These are phyloP conservation scores for Triplophysa rosa DNA, from an alignment of 2,113 vertebrate genomes.

Conservation along the genomic window DNA sequence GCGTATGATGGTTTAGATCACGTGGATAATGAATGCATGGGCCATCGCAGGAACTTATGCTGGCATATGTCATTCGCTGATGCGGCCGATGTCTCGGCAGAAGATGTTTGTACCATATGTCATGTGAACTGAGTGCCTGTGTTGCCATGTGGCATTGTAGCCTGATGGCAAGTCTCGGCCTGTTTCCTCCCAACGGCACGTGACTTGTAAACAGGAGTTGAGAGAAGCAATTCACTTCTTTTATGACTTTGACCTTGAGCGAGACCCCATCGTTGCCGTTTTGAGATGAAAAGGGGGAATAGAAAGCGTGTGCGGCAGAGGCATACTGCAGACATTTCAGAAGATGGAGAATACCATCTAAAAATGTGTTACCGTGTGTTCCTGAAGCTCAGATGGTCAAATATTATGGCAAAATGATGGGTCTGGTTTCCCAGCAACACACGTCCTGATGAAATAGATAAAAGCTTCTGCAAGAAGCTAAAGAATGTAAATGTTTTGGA, in stretches of 20 bases:
- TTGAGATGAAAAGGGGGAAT: neutral
- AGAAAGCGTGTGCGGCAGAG: too few species aligned
- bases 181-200: slow-evolving; percentile 12
- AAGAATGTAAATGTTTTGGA: too few species aligned
- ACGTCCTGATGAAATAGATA: too few species aligned
- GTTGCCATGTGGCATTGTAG: slow-evolving; percentile 9
- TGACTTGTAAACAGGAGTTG: slow-evolving; percentile 25
- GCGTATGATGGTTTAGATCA: neutral
- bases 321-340: too few species aligned
- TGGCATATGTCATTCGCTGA: slow-evolving; percentile 11
- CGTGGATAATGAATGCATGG: neutral
- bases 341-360: too few species aligned
- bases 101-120: slow-evolving; percentile 18
- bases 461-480: too few species aligned
- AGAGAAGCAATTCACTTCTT: slow-evolving; percentile 36
- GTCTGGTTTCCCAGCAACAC: too few species aligned
- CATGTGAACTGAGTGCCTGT: neutral
- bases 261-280: neutral
- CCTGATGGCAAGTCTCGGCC: slow-evolving; percentile 29
- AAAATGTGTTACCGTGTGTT: too few species aligned
- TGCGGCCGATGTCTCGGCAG: neutral
- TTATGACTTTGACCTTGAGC: slow-evolving; percentile 24
- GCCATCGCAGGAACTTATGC: neutral
- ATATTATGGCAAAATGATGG: too few species aligned
- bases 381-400: too few species aligned